phyloP scores from a whole-genome alignment of 2,797 vertebrate species.

The Rhabdomys pumilio region DNA sequence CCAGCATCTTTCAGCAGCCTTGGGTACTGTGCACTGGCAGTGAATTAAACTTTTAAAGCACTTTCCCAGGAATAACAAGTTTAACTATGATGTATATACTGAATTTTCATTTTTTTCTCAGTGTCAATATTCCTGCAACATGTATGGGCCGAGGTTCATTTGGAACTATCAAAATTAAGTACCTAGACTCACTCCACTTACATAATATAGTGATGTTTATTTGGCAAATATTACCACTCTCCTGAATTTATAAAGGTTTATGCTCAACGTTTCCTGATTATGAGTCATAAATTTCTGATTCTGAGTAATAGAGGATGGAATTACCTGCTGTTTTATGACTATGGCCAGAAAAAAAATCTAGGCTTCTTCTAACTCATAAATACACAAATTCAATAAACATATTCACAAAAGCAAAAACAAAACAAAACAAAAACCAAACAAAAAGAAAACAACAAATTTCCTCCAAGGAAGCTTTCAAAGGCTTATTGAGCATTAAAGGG shows the following conservation, averaged over 20 bases:
- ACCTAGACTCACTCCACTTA: background rate
- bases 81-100: conserved; percentile 12
- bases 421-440: background rate
- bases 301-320: conserved; percentile 81
- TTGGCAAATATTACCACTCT: conserved; percentile 88
- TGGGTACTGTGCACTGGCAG: background rate
- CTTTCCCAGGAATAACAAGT: background rate
- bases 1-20: background rate
- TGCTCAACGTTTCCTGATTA: conserved; percentile 91
- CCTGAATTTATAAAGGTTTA: conserved; percentile 92
- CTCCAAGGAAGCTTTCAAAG: background rate
- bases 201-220: conserved; percentile 61
- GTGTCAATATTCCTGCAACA: background rate
- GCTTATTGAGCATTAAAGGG: background rate
- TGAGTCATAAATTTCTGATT: conserved; percentile 89
- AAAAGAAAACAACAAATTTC: background rate
- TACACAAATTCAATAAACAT: background rate
- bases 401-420: background rate
- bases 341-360: conserved; percentile 73
- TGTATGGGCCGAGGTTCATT: background rate
- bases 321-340: conserved; percentile 82
- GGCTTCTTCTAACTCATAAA: background rate
- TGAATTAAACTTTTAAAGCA: conserved; percentile 36
- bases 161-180: conserved; percentile 10
- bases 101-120: background rate